Evolutionary conservation across 2,888 invertebrate species (phyloP).

Genomic region (Boloria selene): DNA sequence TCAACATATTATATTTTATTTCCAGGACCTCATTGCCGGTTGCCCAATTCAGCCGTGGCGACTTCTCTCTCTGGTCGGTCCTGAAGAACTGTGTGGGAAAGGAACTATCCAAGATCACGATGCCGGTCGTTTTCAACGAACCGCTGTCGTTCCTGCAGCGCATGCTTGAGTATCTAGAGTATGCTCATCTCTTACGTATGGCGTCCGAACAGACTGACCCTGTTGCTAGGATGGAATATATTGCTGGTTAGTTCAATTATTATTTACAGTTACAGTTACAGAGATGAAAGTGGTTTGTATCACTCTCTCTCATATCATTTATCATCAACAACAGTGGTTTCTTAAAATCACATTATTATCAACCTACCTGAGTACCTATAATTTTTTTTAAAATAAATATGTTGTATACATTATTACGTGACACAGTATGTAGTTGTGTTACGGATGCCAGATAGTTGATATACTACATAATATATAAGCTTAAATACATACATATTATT

Average conservation of each 20-base stretch:
- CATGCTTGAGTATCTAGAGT: conserved; percentile 97
- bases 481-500: too few species aligned
- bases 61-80: conserved; percentile 95
- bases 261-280: background rate
- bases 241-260: conserved; percentile 16
- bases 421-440: too few species aligned
- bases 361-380: too few species aligned
- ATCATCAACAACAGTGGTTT: too few species aligned
- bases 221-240: conserved; percentile 88
- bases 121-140: conserved; percentile 98
- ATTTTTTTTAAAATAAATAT: too few species aligned
- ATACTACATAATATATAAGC: too few species aligned
- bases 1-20: conserved; percentile 43
- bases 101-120: conserved; percentile 97
- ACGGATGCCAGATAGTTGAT: too few species aligned
- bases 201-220: conserved; percentile 91
- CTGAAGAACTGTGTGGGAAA: conserved; percentile 95
- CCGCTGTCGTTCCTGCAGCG: conserved; percentile 97
- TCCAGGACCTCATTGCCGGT: conserved; percentile 86
- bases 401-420: too few species aligned
- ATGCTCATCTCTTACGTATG: conserved; percentile 87
- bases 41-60: conserved; percentile 88
- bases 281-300: too few species aligned
- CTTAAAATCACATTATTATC: too few species aligned
- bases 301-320: too few species aligned